These are phyloP conservation scores for Drosophila miranda DNA, from an alignment of 1,140 invertebrate species.

Conservation along the genomic window DNA sequence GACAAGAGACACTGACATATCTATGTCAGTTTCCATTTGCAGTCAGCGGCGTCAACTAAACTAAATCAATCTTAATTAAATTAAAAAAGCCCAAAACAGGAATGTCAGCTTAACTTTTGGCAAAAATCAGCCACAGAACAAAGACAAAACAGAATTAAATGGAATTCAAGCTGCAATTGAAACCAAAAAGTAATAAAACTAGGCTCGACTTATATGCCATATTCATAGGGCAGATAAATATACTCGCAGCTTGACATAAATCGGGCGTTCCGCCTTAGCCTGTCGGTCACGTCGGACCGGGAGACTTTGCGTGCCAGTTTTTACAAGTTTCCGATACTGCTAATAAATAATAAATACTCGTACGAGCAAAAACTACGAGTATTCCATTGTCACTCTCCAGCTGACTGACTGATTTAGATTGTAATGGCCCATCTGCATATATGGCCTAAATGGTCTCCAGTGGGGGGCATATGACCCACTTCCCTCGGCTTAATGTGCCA, in stretches of 20 bases:
- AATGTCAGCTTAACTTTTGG: constrained; percentile 10
- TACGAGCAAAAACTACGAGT: constrained; percentile 13
- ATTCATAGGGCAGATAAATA: constrained; percentile 31
- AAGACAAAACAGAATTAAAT: constrained; percentile 10
- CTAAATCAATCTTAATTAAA: constrained; percentile 67
- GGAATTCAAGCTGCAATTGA: too few species aligned
- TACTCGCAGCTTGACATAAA: constrained; percentile 53
- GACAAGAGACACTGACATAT: constrained; percentile 36
- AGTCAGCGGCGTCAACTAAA: constrained; percentile 37
- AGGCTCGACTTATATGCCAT: constrained; percentile 8
- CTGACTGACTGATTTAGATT: constrained; percentile 13
- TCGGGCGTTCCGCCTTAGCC: constrained; percentile 41
- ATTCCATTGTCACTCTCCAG: constrained; percentile 51
- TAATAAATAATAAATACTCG: constrained; percentile 27
- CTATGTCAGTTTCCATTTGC: constrained; percentile 67
- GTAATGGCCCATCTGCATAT: constrained; percentile 39
- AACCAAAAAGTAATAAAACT: constrained; percentile 12
- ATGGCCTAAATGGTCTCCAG: constrained; percentile 36
- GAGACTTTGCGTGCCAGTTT: constrained; percentile 59
- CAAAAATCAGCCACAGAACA: constrained; percentile 41
- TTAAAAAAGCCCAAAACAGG: constrained; percentile 52
- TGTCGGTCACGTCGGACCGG: constrained; percentile 51
- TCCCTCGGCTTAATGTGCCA: constrained; percentile 27
- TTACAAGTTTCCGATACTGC: constrained; percentile 54
- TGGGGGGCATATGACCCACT: constrained; percentile 35